Evolutionary conservation across 2,113 vertebrate genomes (phyloP), one percentile per base, ranked within the genome.

Genomic region (Oceanodroma tethys): DNA sequence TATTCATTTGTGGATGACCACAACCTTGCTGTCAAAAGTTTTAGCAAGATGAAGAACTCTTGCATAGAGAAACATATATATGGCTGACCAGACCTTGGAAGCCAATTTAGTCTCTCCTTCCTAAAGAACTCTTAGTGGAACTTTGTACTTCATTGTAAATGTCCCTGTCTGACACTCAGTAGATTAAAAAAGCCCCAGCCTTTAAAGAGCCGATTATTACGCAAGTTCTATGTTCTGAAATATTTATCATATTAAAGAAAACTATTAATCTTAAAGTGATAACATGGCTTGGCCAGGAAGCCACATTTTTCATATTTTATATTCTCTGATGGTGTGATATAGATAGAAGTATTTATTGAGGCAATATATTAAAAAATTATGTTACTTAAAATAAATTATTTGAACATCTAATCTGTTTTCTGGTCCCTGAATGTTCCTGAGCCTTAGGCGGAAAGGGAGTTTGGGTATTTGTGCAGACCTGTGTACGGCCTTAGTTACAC

Each of bases 301-400:
- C 25, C 47, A 60, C 25, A 65, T 84, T 94, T 87, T 91, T 92
- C 60, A 23, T 75, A 79, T 87, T 75, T 84, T 7, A 42, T 95
- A 63, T 78, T 92, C 75, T 95, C 89, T 95, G 86, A 91, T 95
- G 70, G 32, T 66, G 18, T 75, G 68, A 72, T 87, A 92, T 40
- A 89, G 86, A 81, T 1, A 2, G 63, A 92, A 83, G 42, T 55
- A 79, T 50, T 92, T 92, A 86, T 67, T 94, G 52, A 85, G 84
- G 73, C 34, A 65, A 48, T 85, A 79, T 81, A 79, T 94, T 72
- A 45, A 74, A 92, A 92, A 81, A 81, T 29, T 1, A 23, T 74
- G 18, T 82, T 86, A 42, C 27, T 93, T 92, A 62, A 86, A 90
- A 80, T 25, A 71, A 81, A 52, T 67, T 70, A 20, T 71, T 92